Evolutionary conservation across 2,113 vertebrate species (phyloP), one percentile per base, ranked within the genome.

Genomic region (Sinocyclocheilus maitianheensis): DNA sequence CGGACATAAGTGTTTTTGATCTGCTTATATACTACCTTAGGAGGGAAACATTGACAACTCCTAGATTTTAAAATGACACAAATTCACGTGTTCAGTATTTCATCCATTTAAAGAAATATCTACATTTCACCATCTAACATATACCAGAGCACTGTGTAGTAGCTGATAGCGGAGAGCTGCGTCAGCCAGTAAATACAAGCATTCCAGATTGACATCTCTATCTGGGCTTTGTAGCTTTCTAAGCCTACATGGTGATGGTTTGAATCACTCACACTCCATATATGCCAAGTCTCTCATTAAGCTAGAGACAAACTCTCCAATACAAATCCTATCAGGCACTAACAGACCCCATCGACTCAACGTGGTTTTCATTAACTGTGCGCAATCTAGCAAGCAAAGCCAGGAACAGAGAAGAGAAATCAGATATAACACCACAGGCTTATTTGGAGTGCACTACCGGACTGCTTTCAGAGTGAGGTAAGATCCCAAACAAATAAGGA

Each of bases 391-490:
- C 77, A 76, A 88, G 75, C 53, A 55, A 88, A 85, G 84, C 20
- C 87, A 84, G 84, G 34, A 84, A 81, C 80, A 77, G 69, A 86
- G 75, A 65, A 81, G 85, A 87, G 83, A 89, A 84, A 80, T 86
- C 77, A 81, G 77, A 88, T 89, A 81, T 77, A 88, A 88, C 83
- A 80, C 79, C 24, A 18, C 71, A 40, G 53, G 77, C 55, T 90
- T 89, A 89, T 91, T 89, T 87, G 58, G 69, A 84, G 86, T 72
- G 48, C 51, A 60, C 75, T 62, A 87, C 79, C 84, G 63, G 75
- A 67, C 82, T 89, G 24, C 89, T 91, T 93, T 77, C 51, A 85
- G 11, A 85, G 81, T 93, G 91, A 94, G 86, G 90, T 93, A 89
- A 92, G 87, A 88, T 87, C 86, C 12, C 63, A 86, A 86, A 91